Conservation (phyloP, 2,888 invertebrate genomes). For the Sinodicranocentrus sp. region DNA sequence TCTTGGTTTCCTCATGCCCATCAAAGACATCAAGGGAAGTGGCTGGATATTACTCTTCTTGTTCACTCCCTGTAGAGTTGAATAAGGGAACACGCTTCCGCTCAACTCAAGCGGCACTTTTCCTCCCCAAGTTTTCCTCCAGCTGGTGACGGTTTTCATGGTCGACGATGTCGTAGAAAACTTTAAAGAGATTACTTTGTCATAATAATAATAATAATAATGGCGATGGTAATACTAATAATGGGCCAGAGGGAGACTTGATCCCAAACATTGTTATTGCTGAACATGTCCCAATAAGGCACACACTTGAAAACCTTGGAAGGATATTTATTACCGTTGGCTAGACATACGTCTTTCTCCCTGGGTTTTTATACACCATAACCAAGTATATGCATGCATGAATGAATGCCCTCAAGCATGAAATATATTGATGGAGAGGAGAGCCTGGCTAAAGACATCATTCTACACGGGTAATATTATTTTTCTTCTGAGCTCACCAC, state of each 20-base stretch:
- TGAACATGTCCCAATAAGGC: not conserved
- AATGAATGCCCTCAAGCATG: too few species aligned
- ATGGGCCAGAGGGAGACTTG: constrained; percentile 32
- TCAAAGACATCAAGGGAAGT: constrained; percentile 47
- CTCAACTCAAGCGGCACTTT: too few species aligned
- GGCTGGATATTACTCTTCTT: constrained; percentile 30
- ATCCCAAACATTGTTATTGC: constrained; percentile 47
- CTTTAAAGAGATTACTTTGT: constrained; percentile 60
- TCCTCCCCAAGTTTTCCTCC: not conserved
- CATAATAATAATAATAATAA: constrained; percentile 46
- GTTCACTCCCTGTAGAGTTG: not conserved
- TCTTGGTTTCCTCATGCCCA: constrained; percentile 26
- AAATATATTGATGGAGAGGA: too few species aligned
- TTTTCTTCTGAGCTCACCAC: too few species aligned
- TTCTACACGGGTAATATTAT: too few species aligned
- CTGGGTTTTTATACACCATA: too few species aligned
- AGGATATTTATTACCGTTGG: constrained; percentile 5
- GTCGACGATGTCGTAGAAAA: constrained; percentile 45
- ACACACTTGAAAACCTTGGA: not conserved
- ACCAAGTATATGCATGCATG: too few species aligned
- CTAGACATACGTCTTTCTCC: too few species aligned
- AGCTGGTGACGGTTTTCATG: constrained; percentile 45
- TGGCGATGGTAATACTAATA: constrained; percentile 43
- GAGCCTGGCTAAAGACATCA: too few species aligned
- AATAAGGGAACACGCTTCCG: not conserved